A percentile compares a stretch with the other conserved stretches of the same genome.
Evolutionary conservation across 2,797 vertebrate species (phyloP).

Genomic region (Eidolon dupreanum): DNA sequence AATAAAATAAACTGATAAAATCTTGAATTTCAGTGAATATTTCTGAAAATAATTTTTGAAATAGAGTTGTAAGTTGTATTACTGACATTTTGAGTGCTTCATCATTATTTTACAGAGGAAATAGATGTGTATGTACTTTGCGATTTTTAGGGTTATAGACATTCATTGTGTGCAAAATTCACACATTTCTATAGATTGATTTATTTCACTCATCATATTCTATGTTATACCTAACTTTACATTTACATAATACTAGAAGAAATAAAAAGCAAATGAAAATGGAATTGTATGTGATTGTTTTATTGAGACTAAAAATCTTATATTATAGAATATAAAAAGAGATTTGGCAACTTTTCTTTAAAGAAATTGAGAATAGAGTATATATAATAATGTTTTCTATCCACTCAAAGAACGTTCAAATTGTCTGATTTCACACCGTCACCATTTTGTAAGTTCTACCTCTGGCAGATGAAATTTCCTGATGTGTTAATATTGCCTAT

Average conservation of each 20-base stretch:
- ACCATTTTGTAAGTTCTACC: background rate
- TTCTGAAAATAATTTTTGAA: background rate
- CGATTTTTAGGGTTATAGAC: background rate
- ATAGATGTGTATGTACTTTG: background rate
- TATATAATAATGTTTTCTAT: background rate
- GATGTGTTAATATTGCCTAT: background rate
- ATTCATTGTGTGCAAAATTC: background rate
- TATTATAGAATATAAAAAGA: background rate
- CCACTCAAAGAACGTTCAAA: background rate
- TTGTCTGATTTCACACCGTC: background rate
- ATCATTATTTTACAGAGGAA: background rate
- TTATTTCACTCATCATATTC: background rate
- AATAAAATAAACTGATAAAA: background rate
- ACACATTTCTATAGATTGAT: background rate
- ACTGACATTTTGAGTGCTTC: background rate
- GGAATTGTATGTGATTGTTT: background rate
- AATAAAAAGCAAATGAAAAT: background rate
- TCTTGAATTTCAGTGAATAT: background rate
- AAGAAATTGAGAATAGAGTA: background rate
- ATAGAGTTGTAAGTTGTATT: background rate
- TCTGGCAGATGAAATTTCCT: background rate
- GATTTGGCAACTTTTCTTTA: background rate
- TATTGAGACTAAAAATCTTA: background rate
- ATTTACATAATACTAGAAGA: background rate
- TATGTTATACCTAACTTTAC: background rate